Conservation (phyloP, 2,888 invertebrate species). For the Microchrysa polita region DNA sequence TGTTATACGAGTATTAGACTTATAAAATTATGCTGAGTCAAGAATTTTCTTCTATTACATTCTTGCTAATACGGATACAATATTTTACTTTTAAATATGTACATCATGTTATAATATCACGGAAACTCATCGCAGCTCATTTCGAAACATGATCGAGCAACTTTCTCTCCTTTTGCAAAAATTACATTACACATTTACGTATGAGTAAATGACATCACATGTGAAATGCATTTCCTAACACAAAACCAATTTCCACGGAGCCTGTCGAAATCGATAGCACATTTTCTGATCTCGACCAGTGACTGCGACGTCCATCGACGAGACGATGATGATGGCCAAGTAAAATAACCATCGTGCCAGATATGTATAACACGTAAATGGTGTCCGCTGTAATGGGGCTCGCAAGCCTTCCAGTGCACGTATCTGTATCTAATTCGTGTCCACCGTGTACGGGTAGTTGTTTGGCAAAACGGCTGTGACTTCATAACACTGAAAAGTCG, state of each 20-base stretch:
- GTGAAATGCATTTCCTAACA: slow-evolving; percentile 39
- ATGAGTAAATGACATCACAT: slow-evolving; percentile 39
- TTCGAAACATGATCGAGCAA: not conserved
- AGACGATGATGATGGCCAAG: too few relatives aligned
- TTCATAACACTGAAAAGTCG: slow-evolving; percentile 26
- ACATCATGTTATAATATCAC: not conserved
- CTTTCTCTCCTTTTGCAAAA: slow-evolving; percentile 39
- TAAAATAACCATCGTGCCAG: not conserved
- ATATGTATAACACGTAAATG: slow-evolving; percentile 13
- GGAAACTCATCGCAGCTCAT: slow-evolving; percentile 23
- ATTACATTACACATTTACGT: not conserved
- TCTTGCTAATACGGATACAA: too few relatives aligned
- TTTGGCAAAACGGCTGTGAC: not conserved
- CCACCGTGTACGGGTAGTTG: too few relatives aligned
- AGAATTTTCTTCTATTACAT: too few relatives aligned
- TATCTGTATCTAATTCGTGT: slow-evolving; percentile 24
- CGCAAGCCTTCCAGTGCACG: too few relatives aligned
- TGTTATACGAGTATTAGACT: too few relatives aligned
- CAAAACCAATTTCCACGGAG: slow-evolving; percentile 36
- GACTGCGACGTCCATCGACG: too few relatives aligned
- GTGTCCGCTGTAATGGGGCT: not conserved
- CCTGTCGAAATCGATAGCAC: slow-evolving; percentile 35
- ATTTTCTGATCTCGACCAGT: not conserved
- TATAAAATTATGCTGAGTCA: too few relatives aligned
- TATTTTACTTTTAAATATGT: too few relatives aligned